These are phyloP conservation scores for Atherinosoma microstoma DNA, from an alignment of 2,797 vertebrate genomes.

Conservation along the genomic window DNA sequence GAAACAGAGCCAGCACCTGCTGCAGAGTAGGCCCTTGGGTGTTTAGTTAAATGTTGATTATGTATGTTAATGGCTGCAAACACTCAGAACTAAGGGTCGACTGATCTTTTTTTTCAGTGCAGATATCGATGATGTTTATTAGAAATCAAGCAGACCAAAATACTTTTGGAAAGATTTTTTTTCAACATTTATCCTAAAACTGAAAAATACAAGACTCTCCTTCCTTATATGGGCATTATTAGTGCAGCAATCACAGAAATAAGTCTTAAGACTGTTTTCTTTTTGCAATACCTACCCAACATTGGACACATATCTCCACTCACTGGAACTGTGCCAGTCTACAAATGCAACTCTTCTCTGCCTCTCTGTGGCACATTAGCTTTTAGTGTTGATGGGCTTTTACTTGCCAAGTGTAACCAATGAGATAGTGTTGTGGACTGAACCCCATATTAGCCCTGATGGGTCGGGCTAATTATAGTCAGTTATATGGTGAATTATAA, in stretches of 20 bases:
- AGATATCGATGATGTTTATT: not conserved
- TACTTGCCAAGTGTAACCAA: too few relatives aligned
- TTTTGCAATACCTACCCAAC: too few relatives aligned
- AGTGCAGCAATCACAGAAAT: not conserved
- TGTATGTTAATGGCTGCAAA: slow-evolving; percentile 71
- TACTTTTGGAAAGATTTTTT: not conserved
- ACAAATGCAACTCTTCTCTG: not conserved
- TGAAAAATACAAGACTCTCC: not conserved
- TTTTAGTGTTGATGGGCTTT: too few relatives aligned
- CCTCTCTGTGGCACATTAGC: too few relatives aligned
- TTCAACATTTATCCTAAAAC: not conserved
- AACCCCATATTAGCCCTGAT: not conserved
- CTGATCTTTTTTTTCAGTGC: not conserved
- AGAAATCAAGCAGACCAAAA: not conserved
- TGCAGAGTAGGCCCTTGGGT: slow-evolving; percentile 66
- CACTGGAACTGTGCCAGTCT: not conserved
- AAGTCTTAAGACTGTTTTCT: not conserved
- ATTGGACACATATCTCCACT: too few relatives aligned
- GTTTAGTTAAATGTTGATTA: slow-evolving; percentile 77
- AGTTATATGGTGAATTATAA: not conserved
- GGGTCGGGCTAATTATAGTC: slow-evolving; percentile 3
- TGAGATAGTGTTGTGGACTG: too few relatives aligned
- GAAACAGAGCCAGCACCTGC: slow-evolving; percentile 69
- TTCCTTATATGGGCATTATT: not conserved
- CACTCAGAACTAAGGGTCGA: slow-evolving; percentile 15